These are phyloP conservation scores for Tetrapedia diversipes DNA, from an alignment of 2,888 invertebrate genomes.

Conservation along the genomic window DNA sequence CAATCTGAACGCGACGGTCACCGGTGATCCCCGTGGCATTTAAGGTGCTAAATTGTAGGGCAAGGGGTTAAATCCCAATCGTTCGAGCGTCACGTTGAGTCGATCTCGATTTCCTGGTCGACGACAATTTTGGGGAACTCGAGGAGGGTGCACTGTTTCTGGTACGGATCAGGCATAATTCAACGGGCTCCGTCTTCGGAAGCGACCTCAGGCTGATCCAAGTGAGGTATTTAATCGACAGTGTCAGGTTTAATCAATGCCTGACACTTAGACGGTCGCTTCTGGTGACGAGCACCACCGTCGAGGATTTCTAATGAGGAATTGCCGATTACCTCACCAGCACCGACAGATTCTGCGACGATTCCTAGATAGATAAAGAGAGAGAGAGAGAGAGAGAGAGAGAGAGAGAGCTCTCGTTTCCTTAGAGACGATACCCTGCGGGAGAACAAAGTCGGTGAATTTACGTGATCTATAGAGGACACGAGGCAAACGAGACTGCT, in stretches of 20 bases:
- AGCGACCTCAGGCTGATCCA: constrained; percentile 29
- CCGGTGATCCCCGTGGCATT: too few species aligned
- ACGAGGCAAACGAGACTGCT: constrained; percentile 15
- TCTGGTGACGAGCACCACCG: constrained; percentile 52
- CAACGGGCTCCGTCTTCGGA: constrained; percentile 58
- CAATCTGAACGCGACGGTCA: too few species aligned
- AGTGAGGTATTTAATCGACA: constrained; percentile 65
- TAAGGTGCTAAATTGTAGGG: too few species aligned
- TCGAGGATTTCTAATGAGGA: constrained; percentile 66
- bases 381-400: too few species aligned
- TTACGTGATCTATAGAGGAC: constrained; percentile 47
- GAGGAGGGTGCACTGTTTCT: not conserved
- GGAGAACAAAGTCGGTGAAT: constrained; percentile 47
- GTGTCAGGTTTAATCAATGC: constrained; percentile 67
- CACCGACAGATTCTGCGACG: constrained; percentile 47
- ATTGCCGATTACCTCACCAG: constrained; percentile 64
- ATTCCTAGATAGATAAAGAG: too few species aligned
- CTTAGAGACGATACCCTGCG: constrained; percentile 1
- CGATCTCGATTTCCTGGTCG: not conserved
- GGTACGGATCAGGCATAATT: constrained; percentile 58
- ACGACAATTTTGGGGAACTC: not conserved
- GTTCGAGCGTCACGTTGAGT: not conserved
- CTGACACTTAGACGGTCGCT: constrained; percentile 60
- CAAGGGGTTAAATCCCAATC: not conserved
- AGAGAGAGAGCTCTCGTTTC: too few species aligned